These are phyloP conservation scores for Pithys albifrons DNA, from an alignment of 2,113 vertebrate genomes.

Conservation along the genomic window DNA sequence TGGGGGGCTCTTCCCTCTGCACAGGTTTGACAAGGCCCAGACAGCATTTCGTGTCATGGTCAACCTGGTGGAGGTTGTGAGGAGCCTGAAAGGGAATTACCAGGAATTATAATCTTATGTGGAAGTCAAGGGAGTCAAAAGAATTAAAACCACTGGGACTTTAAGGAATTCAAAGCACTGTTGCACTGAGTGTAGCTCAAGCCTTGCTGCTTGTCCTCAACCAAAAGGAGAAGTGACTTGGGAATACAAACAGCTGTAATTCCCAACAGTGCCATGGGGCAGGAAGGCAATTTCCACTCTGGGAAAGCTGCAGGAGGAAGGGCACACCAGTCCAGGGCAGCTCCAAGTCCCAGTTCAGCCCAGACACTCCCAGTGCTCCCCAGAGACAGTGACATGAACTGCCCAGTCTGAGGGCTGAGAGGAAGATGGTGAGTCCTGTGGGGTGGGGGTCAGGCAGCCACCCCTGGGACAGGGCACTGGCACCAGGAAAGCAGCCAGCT, in stretches of 20 bases:
- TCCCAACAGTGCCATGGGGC: neutral
- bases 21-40: slow-evolving; percentile 97
- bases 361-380: fast-evolving
- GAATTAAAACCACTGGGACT: neutral
- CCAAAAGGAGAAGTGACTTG: neutral
- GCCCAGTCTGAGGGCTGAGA: neutral
- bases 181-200: neutral
- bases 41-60: slow-evolving; percentile 99
- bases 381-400: neutral
- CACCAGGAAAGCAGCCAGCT: neutral
- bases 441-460: neutral
- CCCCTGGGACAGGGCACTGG: neutral
- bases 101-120: neutral
- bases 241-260: neutral
- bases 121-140: neutral
- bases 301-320: neutral
- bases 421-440: neutral
- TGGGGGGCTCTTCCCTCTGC: slow-evolving; percentile 95
- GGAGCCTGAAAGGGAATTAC: slow-evolving; percentile 78
- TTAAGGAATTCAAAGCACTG: neutral
- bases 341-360: neutral
- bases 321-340: neutral
- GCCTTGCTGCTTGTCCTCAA: neutral
- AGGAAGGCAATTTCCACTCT: neutral
- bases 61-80: slow-evolving; percentile 94